Evolutionary conservation across 2,888 invertebrate genomes (phyloP).

Genomic region (Drosophila macrothrix): DNA sequence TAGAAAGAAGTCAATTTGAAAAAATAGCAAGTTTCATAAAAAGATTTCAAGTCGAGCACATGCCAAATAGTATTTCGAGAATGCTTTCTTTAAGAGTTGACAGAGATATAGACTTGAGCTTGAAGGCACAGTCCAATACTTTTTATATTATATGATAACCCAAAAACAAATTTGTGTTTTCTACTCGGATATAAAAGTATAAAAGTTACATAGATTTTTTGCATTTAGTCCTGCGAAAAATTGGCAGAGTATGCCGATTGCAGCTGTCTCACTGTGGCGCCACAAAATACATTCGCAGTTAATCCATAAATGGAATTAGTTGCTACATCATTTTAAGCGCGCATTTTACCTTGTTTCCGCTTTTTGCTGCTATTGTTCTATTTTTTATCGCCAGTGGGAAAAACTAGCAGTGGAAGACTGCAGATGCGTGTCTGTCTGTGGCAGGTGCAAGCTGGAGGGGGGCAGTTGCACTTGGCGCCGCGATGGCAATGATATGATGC

Average conservation of each 20-base stretch:
- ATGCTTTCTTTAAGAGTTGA: too few species aligned
- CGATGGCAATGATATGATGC: conserved; percentile 25
- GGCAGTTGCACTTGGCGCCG: conserved; percentile 11
- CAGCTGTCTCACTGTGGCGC: conserved; percentile 7
- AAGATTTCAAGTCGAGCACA: background rate
- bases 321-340: conserved; percentile 45
- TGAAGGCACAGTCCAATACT: background rate
- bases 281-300: conserved; percentile 43
- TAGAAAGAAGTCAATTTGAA: background rate
- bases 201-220: background rate
- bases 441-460: background rate
- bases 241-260: conserved; percentile 7
- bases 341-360: conserved; percentile 31
- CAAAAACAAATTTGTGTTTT: background rate
- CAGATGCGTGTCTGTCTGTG: background rate
- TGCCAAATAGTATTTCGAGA: background rate
- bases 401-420: conserved; percentile 15
- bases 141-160: background rate
- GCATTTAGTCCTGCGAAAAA: background rate
- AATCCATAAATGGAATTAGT: conserved; percentile 63
- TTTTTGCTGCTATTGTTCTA: conserved; percentile 11
- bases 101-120: too few species aligned
- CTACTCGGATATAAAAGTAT: background rate
- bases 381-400: conserved; percentile 6
- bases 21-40: background rate